Evolutionary conservation across 2,888 invertebrate genomes (phyloP).

Genomic region (Zaprionus obscuricornis): DNA sequence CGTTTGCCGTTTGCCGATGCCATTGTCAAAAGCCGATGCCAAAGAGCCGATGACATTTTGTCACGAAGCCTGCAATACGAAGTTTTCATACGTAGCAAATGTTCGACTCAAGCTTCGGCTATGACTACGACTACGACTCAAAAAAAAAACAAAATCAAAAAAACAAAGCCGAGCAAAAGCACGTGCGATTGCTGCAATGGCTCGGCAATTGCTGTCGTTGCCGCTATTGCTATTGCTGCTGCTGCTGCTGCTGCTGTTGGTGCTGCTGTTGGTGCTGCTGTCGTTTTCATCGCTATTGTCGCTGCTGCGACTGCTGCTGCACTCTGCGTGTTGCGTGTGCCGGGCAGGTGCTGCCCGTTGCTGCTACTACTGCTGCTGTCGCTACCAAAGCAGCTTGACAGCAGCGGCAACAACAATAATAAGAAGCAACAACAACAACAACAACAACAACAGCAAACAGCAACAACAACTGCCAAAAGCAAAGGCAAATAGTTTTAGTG

Average conservation of each 20-base stretch:
- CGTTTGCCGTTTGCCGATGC: background rate
- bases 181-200: slow-evolving; percentile 57
- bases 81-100: no score
- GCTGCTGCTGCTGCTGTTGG: slow-evolving; percentile 15
- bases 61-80: no score
- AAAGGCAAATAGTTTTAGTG: slow-evolving; percentile 76
- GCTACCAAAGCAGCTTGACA: slow-evolving; percentile 2
- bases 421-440: slow-evolving; percentile 13
- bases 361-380: no score
- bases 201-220: slow-evolving; percentile 34
- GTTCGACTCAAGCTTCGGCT: slow-evolving; percentile 24
- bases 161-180: slow-evolving; percentile 31
- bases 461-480: slow-evolving; percentile 46
- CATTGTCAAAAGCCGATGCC: background rate
- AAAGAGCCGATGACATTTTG: no score
- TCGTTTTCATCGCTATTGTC: no score
- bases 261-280: slow-evolving; percentile 11
- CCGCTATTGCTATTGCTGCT: background rate
- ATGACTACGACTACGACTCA: no score
- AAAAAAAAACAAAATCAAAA: no score
- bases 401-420: background rate
- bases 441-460: slow-evolving; percentile 34
- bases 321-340: no score
- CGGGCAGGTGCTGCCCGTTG: no score
- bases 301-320: slow-evolving; percentile 34